Evolutionary conservation across 2,113 vertebrate species (phyloP), one percentile per base, ranked within the genome.

Genomic region (Eira barbara): DNA sequence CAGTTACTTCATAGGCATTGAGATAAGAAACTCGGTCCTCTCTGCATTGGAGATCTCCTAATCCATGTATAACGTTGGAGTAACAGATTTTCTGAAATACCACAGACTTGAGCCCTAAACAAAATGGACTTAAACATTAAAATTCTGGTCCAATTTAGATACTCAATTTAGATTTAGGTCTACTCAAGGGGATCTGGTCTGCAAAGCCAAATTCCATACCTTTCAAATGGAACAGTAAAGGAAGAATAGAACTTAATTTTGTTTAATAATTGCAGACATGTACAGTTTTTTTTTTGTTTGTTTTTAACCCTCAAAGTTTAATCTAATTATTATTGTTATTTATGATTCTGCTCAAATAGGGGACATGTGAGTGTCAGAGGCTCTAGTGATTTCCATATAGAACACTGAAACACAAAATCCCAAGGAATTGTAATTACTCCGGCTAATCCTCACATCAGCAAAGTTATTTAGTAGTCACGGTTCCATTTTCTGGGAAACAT

Each of bases 311-410:
- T 93, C 69, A 98, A 98, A 96, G 95, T 94, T 84, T 88, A 97
- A n/a, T 90, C 79, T 89, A 14, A 86, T 39, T 88, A 27, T 91
- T 97, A 95, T 12, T 97, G 63, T 42, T 97, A 90, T 95, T 91
- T 94, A 96, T 78, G 69, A 97, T 91, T 95, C 47, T 97, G 85
- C 69, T 97, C 94, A 97, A 97, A 97, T 78, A 97, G 31, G 84
- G 89, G 52, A 97, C 29, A 85, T 1, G 71, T 31, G 69, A 89
- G 0, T 67, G 82, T 96, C 97, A 94, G 31, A 85, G 76, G 59
- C 25, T 61, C 73, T 55, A 12, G n/a, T 94, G 73, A 74, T 92
- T 88, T 97, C 79, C 34, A 78, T 4, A 82, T 10, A 85, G 25
- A 96, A 67, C 15, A 49, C 7, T 74, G 67, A 79, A 90, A 89